Conservation (phyloP, 2,888 invertebrate genomes). For the Arrhopalites spinosus region DNA sequence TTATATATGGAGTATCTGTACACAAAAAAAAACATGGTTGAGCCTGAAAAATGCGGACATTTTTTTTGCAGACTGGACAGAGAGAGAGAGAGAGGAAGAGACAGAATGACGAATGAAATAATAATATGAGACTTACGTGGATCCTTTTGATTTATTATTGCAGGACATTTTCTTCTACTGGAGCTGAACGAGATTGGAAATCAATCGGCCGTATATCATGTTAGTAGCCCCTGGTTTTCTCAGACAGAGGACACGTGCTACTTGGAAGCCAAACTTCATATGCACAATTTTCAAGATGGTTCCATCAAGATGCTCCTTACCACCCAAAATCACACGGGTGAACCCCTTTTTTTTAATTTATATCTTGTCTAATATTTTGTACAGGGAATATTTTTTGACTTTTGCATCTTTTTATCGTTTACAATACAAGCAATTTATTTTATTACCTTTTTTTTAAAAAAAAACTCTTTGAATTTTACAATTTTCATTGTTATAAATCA, state of each 20-base stretch:
- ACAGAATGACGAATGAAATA: background rate
- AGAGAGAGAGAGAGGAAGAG: background rate
- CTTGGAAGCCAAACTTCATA: slow-evolving; percentile 61
- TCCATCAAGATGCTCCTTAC: slow-evolving; percentile 61
- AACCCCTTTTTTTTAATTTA: too few species aligned
- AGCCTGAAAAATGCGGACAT: too few species aligned
- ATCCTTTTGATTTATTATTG: background rate
- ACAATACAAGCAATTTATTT: too few species aligned
- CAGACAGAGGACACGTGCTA: slow-evolving; percentile 60
- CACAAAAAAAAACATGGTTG: too few species aligned
- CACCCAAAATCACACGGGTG: slow-evolving; percentile 60
- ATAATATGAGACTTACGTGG: slow-evolving; percentile 2
- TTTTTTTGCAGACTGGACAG: background rate
- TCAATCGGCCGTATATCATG: slow-evolving; percentile 55
- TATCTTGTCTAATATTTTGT: too few species aligned
- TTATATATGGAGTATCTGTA: too few species aligned
- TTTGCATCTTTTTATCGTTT: too few species aligned
- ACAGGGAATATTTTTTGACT: too few species aligned
- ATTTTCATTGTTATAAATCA: too few species aligned
- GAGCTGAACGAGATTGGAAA: slow-evolving; percentile 55
- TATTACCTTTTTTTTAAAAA: too few species aligned
- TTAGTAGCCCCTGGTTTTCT: slow-evolving; percentile 60
- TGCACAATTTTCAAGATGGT: slow-evolving; percentile 62
- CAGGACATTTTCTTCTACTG: slow-evolving; percentile 76
- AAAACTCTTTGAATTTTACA: too few species aligned